These are phyloP conservation scores for Mercenaria mercenaria DNA, from an alignment of 1,140 invertebrate genomes.

Conservation along the genomic window DNA sequence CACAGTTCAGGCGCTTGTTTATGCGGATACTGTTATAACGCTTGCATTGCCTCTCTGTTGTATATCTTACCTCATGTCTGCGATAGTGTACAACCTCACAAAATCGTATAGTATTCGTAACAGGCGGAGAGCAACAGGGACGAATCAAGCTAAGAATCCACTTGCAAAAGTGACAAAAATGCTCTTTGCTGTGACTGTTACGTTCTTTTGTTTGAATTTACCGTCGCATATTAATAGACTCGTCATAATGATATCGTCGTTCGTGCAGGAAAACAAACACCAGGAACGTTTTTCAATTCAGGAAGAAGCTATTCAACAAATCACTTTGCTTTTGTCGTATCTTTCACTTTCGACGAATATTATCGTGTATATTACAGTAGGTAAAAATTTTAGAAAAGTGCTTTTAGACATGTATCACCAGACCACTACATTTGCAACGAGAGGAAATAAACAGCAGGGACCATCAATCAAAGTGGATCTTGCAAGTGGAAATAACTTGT, in stretches of 20 bases:
- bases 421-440: background rate
- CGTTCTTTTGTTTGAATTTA: constrained; percentile 93
- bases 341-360: constrained; percentile 95
- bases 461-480: background rate
- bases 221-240: constrained; percentile 87
- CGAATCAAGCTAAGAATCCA: constrained; percentile 82
- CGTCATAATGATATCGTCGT: constrained; percentile 75
- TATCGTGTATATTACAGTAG: constrained; percentile 89
- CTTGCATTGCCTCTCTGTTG: too few relatives aligned
- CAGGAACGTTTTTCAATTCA: background rate
- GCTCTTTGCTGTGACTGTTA: constrained; percentile 92
- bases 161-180: constrained; percentile 92
- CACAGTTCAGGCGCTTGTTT: constrained; percentile 87
- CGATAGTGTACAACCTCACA: constrained; percentile 46
- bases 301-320: constrained; percentile 87
- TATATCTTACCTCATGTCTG: constrained; percentile 56
- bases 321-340: constrained; percentile 89
- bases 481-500: background rate
- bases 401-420: background rate
- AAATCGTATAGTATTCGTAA: constrained; percentile 39
- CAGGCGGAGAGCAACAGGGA: background rate
- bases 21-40: constrained; percentile 87
- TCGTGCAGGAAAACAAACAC: background rate
- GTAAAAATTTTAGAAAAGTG: constrained; percentile 73
- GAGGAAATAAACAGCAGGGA: background rate